Base-by-base conservation (phyloP, 2,888 invertebrate species). In the Pyrgus malvae region DNA sequence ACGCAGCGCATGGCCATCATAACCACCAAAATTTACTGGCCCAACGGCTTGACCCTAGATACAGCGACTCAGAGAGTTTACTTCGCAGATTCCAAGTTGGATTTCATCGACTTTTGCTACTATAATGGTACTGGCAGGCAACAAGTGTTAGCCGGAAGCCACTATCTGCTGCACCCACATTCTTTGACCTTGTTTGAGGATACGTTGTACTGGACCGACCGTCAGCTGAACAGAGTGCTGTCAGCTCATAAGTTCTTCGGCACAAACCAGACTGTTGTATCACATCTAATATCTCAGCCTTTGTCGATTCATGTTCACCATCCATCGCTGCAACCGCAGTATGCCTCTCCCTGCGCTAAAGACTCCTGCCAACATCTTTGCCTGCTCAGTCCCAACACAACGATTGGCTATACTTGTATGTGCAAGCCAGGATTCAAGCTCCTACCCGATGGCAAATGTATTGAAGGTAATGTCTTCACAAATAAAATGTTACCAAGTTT, bases 81-180 rank as follows among this genome's bases (percentile, higher is more conserved):
- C 83, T 99, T 99, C 76, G 98, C 98, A 0, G 99, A 99, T 80
- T 98, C 98, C 0, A 98, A 99, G 74, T 84, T 99, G 27, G 99
- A 99, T 78, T 99, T 97, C 73, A 99, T 99, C 57, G 99, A 99
- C 75, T 98, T 98, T 76, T 99, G 98, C 74, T 95, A 97, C 72
- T 99, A 99, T 86, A 97, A 99, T 70, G 99, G 99, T 6, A 93
- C 94, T 0, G 96, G 96, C 0, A 87, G 99, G 14, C 95, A 96
- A 63, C 97, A 98, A 80, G 98, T 97, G 0, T 74, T 97, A 12
- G 94, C 97, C 1, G 94, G 94, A 11, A 96, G 96, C 62, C 96
- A 99, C 80, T 99, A 99, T 74, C 87, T 99, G 0, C 90, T 98
- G 1, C 99, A 99, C 84, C 98, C 99, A 0, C 99, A 99, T 78